Evolutionary conservation across 2,797 vertebrate genomes (phyloP).

Genomic region (Miichthys miiuy): DNA sequence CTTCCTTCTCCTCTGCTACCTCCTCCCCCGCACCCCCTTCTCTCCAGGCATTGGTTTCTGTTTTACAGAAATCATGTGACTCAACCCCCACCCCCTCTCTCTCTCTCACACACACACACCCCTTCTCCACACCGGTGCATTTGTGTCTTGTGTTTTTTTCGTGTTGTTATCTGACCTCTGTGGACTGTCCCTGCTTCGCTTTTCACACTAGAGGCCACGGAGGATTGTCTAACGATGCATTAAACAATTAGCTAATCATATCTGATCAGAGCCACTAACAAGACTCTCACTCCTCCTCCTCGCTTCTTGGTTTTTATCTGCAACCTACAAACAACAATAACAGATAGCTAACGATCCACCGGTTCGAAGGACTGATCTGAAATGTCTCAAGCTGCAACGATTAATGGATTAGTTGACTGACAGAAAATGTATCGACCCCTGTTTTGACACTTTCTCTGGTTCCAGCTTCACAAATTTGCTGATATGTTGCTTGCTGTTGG

Average conservation of each 20-base stretch:
- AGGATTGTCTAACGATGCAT: conserved; percentile 49
- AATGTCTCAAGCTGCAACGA: neutral
- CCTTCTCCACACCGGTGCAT: conserved; percentile 40
- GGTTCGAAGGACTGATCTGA: neutral
- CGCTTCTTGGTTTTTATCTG: conserved; percentile 10
- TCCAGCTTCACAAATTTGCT: neutral
- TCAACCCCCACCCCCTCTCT: neutral
- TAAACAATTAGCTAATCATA: conserved; percentile 58
- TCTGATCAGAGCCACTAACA: conserved; percentile 46
- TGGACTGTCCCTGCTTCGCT: conserved; percentile 45
- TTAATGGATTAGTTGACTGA: neutral
- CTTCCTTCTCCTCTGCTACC: neutral
- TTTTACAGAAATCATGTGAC: conserved; percentile 78
- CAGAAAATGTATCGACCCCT: neutral
- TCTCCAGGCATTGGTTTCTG: conserved; percentile 71
- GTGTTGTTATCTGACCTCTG: conserved; percentile 50
- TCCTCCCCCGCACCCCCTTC: conserved; percentile 43
- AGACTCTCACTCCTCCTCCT: conserved; percentile 16
- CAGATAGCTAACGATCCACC: neutral
- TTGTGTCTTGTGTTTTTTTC: conserved; percentile 39
- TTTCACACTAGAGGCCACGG: conserved; percentile 45
- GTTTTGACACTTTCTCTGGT: neutral
- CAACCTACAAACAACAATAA: neutral
- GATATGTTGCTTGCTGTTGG: neutral
- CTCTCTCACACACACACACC: conserved; percentile 9